Conservation (phyloP, 2,113 vertebrate species). For the Typhlomys cinereus region DNA sequence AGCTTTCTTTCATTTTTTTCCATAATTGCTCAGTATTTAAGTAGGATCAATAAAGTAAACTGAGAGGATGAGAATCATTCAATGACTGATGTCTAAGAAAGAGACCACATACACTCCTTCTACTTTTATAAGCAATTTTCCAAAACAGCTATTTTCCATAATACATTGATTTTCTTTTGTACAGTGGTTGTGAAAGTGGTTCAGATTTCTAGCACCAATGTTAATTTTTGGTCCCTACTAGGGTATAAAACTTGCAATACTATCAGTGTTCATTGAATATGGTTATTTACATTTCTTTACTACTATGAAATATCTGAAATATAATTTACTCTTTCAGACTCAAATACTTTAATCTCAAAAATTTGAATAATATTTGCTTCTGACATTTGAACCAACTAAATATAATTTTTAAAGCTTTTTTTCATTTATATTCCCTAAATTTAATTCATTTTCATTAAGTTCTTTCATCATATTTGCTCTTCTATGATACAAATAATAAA, state of each 20-base stretch:
- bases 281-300: background rate
- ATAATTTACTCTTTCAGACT: constrained; percentile 10
- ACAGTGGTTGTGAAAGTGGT: background rate
- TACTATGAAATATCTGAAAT: background rate
- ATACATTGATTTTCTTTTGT: background rate
- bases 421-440: background rate
- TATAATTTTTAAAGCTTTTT: background rate
- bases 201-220: background rate
- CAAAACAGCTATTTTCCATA: background rate
- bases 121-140: constrained; percentile 14
- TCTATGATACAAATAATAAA: background rate
- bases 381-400: background rate
- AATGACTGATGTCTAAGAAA: background rate
- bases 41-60: background rate
- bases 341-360: background rate
- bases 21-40: background rate
- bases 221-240: background rate
- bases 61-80: background rate
- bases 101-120: background rate
- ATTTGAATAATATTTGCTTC: background rate
- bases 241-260: background rate
- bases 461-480: background rate
- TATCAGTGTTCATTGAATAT: background rate
- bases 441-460: background rate
- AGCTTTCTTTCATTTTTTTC: background rate